Conservation (phyloP, 1,140 invertebrate genomes). For the Harlomillsia oculata region DNA sequence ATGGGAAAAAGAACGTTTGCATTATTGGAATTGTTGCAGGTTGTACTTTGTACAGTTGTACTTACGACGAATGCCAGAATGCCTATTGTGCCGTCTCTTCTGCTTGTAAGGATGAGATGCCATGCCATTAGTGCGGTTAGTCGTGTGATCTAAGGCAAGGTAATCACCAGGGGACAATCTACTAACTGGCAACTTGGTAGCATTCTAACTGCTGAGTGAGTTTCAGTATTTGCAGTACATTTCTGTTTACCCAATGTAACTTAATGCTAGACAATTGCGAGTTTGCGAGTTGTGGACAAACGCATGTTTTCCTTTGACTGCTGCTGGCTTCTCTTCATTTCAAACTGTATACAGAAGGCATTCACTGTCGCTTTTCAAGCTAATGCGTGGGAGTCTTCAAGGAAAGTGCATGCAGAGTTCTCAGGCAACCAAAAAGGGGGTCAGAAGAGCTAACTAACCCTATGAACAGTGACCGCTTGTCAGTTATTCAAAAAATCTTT, state of each 20-base stretch:
- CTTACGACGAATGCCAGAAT: too few relatives aligned
- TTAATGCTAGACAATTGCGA: neutral
- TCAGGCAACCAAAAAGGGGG: too few relatives aligned
- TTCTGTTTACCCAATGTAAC: neutral
- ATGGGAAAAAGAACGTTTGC: neutral
- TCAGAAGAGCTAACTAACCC: too few relatives aligned
- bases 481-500: too few relatives aligned
- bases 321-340: neutral
- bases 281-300: neutral
- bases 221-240: neutral
- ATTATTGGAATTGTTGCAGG: too few relatives aligned
- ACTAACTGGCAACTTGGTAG: neutral
- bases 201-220: neutral
- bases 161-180: neutral
- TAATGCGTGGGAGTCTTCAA: too few relatives aligned
- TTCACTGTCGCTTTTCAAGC: too few relatives aligned
- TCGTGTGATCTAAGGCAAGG: conserved; percentile 14
- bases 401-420: too few relatives aligned
- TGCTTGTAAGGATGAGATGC: neutral
- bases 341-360: too few relatives aligned
- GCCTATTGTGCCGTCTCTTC: neutral
- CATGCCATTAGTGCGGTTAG: neutral
- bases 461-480: too few relatives aligned
- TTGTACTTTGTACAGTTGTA: too few relatives aligned
- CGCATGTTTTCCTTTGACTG: neutral